Evolutionary conservation across 2,888 invertebrate species (phyloP).

Genomic region (Cheilosia soror): DNA sequence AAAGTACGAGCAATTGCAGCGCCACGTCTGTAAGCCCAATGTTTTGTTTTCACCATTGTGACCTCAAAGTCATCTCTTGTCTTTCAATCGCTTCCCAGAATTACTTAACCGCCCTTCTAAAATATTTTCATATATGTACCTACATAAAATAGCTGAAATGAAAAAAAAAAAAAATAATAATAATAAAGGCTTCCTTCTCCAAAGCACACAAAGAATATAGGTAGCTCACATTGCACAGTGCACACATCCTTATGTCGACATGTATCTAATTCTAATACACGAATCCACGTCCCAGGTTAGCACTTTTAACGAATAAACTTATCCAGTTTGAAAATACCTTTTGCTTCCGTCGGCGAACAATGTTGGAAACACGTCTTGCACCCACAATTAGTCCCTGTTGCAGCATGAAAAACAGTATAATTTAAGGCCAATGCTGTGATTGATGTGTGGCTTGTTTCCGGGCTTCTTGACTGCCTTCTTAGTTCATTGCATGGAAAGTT

Average conservation of each 20-base stretch:
- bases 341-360: slow-evolving; percentile 60
- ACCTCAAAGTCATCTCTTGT: too few species aligned
- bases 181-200: too few species aligned
- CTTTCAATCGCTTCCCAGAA: too few species aligned
- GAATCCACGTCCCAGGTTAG: slow-evolving; percentile 4
- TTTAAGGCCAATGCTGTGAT: slow-evolving; percentile 66
- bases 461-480: slow-evolving; percentile 45
- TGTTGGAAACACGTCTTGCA: slow-evolving; percentile 64
- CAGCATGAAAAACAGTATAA: slow-evolving; percentile 59
- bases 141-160: too few species aligned
- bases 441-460: slow-evolving; percentile 75
- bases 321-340: slow-evolving; percentile 37
- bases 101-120: too few species aligned
- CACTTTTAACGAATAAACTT: slow-evolving; percentile 7
- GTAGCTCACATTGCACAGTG: too few species aligned
- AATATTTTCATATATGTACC: too few species aligned
- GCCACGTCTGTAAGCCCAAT: too few species aligned
- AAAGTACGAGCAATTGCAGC: too few species aligned
- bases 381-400: slow-evolving; percentile 69
- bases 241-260: slow-evolving; percentile 19
- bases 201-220: too few species aligned
- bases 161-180: too few species aligned
- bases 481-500: slow-evolving; percentile 51
- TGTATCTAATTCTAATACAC: not conserved
- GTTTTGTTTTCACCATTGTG: too few species aligned